These are phyloP conservation scores for Choloepus didactylus DNA, from an alignment of 2,797 vertebrate species.

Conservation along the genomic window DNA sequence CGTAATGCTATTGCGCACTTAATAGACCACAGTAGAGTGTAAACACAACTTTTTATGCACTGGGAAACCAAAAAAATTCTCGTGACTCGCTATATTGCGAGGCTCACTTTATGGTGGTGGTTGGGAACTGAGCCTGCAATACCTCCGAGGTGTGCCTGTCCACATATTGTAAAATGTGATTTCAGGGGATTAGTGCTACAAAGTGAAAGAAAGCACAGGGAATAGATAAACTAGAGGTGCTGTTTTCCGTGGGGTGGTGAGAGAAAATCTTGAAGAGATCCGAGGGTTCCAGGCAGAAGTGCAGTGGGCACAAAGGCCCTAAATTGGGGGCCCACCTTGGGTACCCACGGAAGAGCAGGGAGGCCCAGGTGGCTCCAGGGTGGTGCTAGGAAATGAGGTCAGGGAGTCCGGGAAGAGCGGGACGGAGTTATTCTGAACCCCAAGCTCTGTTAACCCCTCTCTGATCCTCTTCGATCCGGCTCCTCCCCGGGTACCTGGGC, in stretches of 20 bases:
- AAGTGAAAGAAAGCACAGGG: neutral
- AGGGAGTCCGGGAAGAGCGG: neutral
- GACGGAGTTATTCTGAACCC: neutral
- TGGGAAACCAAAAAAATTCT: too few species aligned
- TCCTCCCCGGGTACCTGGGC: neutral
- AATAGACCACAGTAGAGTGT: too few species aligned
- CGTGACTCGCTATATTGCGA: too few species aligned
- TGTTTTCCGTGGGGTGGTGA: neutral
- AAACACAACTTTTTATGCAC: too few species aligned
- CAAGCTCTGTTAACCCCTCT: neutral
- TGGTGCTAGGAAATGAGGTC: neutral
- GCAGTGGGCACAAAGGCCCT: neutral
- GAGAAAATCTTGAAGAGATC: neutral
- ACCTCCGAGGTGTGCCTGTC: too few species aligned
- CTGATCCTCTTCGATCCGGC: too few species aligned
- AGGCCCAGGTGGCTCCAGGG: neutral
- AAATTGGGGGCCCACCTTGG: fast-evolving
- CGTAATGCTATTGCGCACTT: too few species aligned
- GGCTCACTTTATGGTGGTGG: too few species aligned
- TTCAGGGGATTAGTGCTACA: neutral
- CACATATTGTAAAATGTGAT: fast-evolving
- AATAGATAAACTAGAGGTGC: neutral
- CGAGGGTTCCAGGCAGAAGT: neutral
- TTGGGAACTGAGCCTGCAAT: too few species aligned
- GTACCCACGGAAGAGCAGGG: neutral